Base-by-base conservation (phyloP, 2,113 vertebrate genomes). In the Ellobius talpinus region DNA sequence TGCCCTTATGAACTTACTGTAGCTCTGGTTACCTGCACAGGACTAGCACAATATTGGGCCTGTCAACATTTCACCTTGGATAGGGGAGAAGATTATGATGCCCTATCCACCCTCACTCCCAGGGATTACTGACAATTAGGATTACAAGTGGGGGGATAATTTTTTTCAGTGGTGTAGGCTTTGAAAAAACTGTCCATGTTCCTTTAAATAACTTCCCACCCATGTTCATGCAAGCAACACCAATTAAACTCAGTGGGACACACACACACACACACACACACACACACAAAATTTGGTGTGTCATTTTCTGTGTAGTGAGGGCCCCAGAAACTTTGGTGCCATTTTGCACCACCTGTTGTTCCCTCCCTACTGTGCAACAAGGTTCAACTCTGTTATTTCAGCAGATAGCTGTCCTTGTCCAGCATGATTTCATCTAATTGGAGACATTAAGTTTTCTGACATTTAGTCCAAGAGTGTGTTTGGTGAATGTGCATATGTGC, bases 361-460 rank as follows among this genome's bases (percentile, higher is more conserved):
- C 21, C 39, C 12, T 90, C 66, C 29, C 86, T 88, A 52, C 50
- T 70, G 63, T 89, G 1, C 36, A 70, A 82, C 66, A 96, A 96
- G 76, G 21, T 87, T 42, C n/a, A 31, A 29, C 39, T 79, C 78
- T 84, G n/a, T 17, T 47, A 1, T 87, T 82, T 91, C 45, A 74
- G 21, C 70, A 90, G n/a, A 76, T 45, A 45, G 39, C 26, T 31
- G 33, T 10, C 7, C 1, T 66, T 47, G 77, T 79, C 58, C 17
- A 36, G 94, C 81, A 52, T 1, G 24, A 74, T 84, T 88, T 95
- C 85, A 79, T 87, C 26, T 63, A 81, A 87, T 63, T 74, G 47
- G 90, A 79, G 91, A 76, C 1, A 31, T 33, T 66, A 33, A 55
- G 17, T 26, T 95, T 58, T 58, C 74, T 72, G 33, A 31, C 16